phyloP scores from a whole-genome alignment of 1,140 invertebrate species.

The Nasonia longicornis region DNA sequence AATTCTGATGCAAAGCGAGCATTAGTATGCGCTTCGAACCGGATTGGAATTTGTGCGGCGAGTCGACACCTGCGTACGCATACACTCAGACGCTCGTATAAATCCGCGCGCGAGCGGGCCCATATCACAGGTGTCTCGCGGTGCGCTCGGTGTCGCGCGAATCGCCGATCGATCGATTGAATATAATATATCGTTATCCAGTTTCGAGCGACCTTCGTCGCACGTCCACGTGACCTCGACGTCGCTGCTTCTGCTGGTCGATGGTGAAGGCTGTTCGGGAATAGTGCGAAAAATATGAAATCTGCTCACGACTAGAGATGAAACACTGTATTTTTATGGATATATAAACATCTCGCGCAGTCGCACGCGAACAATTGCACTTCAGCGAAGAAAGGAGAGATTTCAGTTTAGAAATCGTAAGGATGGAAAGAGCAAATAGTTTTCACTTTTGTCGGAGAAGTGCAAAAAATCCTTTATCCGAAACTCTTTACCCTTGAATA shows the following conservation, averaged over 20 bases:
- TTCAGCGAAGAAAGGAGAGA: slow-evolving; percentile 22
- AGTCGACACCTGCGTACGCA: slow-evolving; percentile 17
- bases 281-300: too few species aligned
- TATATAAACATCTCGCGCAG: neutral
- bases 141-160: neutral
- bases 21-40: slow-evolving; percentile 47
- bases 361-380: neutral
- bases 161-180: slow-evolving; percentile 36
- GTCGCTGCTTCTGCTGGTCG: too few species aligned
- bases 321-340: neutral
- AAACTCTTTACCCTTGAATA: neutral
- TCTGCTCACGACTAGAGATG: too few species aligned
- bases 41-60: slow-evolving; percentile 40
- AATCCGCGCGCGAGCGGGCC: neutral
- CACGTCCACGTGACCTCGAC: slow-evolving; percentile 36
- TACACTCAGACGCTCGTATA: neutral
- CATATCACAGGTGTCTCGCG: too few species aligned
- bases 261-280: neutral
- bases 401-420: slow-evolving; percentile 30
- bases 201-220: slow-evolving; percentile 46
- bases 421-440: neutral
- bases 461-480: neutral
- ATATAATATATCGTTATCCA: slow-evolving; percentile 43
- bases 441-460: slow-evolving; percentile 19
- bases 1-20: slow-evolving; percentile 48